Conservation (phyloP, 2,113 vertebrate species). For the Ochotona curzoniae region DNA sequence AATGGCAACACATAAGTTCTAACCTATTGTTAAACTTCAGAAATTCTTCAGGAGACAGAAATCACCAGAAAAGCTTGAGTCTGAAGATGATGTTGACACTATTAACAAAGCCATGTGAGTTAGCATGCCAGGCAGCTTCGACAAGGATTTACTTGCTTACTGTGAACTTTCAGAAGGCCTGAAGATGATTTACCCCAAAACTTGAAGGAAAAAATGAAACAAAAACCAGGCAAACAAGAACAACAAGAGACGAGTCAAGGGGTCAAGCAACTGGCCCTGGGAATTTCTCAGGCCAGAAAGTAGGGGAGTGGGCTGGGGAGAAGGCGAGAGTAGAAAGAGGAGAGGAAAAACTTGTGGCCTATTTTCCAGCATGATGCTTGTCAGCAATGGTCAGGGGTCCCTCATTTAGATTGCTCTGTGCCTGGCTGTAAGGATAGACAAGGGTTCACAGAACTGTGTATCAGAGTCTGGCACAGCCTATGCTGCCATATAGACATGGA, state of each 20-base stretch:
- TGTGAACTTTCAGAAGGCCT: slow-evolving; percentile 48
- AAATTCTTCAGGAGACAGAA: background rate
- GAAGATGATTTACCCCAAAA: slow-evolving; percentile 28
- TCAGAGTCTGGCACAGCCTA: background rate
- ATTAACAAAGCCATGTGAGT: background rate
- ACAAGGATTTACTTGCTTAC: background rate
- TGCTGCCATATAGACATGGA: background rate
- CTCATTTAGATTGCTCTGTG: rapidly evolving
- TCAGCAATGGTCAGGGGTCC: background rate
- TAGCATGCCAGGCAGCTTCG: background rate
- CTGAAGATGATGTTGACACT: background rate
- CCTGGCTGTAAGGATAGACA: background rate
- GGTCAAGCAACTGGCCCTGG: background rate
- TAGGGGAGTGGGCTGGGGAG: background rate
- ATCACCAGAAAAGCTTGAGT: background rate
- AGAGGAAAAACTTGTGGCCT: background rate
- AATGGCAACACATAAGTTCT: background rate
- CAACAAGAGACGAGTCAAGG: background rate
- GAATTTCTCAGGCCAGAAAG: background rate
- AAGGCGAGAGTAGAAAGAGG: background rate
- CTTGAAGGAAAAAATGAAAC: slow-evolving; percentile 3
- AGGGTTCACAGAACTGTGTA: background rate
- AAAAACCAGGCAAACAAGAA: slow-evolving; percentile 41
- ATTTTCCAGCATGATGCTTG: slow-evolving; percentile 2
- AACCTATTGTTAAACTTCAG: background rate